Conservation (phyloP, 64 coral and sea anemone genomes). For the Stylophora pistillata region DNA sequence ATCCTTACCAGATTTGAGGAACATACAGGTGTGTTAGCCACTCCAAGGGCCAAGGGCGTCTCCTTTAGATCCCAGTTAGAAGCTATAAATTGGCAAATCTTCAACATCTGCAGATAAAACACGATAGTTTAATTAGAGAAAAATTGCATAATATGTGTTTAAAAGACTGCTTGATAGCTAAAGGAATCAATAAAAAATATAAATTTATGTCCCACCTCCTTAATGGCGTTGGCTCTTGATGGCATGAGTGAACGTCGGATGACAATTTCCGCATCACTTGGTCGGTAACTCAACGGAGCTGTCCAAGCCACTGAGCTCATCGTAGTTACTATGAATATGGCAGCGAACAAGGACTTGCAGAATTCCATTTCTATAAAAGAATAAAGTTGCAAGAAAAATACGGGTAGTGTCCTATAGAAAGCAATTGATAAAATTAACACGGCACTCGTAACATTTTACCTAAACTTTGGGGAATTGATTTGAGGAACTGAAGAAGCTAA, state of each 20-base stretch:
- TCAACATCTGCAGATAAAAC: not conserved
- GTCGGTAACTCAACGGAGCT: not conserved
- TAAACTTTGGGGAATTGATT: no score
- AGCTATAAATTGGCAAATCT: not conserved
- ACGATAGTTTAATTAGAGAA: not conserved
- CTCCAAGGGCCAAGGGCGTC: not conserved
- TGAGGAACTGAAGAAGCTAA: no score
- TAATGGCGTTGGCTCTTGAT: not conserved
- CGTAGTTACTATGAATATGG: not conserved
- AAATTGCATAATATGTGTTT: not conserved
- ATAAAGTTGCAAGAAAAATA: not conserved
- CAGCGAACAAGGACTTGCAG: not conserved
- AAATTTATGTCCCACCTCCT: not conserved
- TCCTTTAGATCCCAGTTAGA: not conserved
- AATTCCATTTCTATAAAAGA: not conserved
- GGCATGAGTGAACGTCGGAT: not conserved
- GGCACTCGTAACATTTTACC: no score
- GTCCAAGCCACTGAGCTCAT: not conserved
- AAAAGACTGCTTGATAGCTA: not conserved
- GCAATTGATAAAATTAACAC: no score
- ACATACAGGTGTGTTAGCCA: not conserved
- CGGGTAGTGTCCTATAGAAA: no score
- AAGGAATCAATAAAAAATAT: not conserved
- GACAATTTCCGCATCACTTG: not conserved
- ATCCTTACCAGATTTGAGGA: not conserved